Evolutionary conservation across 2,888 invertebrate species (phyloP).

Genomic region (Muscina levida): DNA sequence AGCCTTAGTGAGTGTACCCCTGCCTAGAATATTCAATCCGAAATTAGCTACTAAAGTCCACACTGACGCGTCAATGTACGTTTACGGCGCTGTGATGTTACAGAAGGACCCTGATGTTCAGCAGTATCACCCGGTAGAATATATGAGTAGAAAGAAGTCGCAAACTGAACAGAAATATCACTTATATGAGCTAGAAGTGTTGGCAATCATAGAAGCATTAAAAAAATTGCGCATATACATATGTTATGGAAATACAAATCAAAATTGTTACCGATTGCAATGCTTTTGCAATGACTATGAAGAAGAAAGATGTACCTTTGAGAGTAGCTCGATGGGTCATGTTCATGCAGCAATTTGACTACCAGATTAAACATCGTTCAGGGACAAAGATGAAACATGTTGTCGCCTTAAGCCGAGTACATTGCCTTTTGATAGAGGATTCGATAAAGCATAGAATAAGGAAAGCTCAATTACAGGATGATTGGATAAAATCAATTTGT

Average conservation of each 20-base stretch:
- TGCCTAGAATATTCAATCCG: conserved; percentile 59
- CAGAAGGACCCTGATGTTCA: conserved; percentile 13
- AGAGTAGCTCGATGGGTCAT: conserved; percentile 43
- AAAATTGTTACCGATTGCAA: conserved; percentile 34
- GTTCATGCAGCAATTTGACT: conserved; percentile 43
- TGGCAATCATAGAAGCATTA: conserved; percentile 23
- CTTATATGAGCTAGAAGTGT: conserved; percentile 16
- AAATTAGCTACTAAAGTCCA: conserved; percentile 61
- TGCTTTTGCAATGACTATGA: conserved; percentile 68
- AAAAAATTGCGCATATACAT: conserved; percentile 34
- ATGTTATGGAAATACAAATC: conserved; percentile 8
- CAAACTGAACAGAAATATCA: conserved; percentile 34
- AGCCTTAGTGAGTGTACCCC: conserved; percentile 42
- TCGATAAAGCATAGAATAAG: conserved; percentile 32
- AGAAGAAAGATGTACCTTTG: conserved; percentile 64
- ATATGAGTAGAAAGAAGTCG: conserved; percentile 53
- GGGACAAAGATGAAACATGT: conserved; percentile 49
- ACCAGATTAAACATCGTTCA: conserved; percentile 42
- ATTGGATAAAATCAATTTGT: conserved; percentile 31
- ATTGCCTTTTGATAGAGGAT: conserved; percentile 39
- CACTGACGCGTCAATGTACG: conserved; percentile 64
- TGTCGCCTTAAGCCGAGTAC: conserved; percentile 44
- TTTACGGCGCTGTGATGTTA: conserved; percentile 55
- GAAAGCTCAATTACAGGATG: conserved; percentile 46
- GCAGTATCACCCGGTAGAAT: conserved; percentile 19